phyloP scores from a whole-genome alignment of 2,797 vertebrate species.

The Rhyacichthys aspro region DNA sequence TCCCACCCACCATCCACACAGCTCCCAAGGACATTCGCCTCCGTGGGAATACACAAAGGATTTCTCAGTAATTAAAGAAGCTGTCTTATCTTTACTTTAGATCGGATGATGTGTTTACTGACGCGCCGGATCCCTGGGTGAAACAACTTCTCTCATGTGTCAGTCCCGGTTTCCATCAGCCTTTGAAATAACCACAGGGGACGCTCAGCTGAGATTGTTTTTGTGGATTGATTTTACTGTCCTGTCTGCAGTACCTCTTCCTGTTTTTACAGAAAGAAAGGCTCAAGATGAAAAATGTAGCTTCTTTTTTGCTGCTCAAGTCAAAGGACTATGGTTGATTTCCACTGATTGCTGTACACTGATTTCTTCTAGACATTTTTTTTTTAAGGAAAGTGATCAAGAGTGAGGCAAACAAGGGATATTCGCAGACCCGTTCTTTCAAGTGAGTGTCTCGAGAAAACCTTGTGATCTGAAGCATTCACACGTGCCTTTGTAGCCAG shows the following conservation, averaged over 20 bases:
- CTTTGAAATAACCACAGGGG: slow-evolving; percentile 34
- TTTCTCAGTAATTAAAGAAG: slow-evolving; percentile 50
- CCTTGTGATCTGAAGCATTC: slow-evolving; percentile 56
- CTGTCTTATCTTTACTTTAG: slow-evolving; percentile 34
- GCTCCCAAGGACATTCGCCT: slow-evolving; percentile 41
- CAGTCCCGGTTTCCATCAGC: slow-evolving; percentile 11
- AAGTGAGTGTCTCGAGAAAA: slow-evolving; percentile 57
- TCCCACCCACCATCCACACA: slow-evolving; percentile 36
- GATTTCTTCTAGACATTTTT: not conserved
- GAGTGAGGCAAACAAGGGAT: slow-evolving; percentile 6
- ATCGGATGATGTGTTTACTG: slow-evolving; percentile 31
- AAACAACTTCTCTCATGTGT: slow-evolving; percentile 33
- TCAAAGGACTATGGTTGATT: not conserved
- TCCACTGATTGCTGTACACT: slow-evolving; percentile 1
- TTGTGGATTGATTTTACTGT: slow-evolving; percentile 24
- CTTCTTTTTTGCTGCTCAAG: not conserved
- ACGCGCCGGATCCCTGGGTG: slow-evolving; percentile 20
- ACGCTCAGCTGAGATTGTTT: slow-evolving; percentile 16
- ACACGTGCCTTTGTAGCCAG: slow-evolving; percentile 29
- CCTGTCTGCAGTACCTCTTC: slow-evolving; percentile 17
- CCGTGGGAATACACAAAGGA: slow-evolving; percentile 42
- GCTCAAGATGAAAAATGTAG: not conserved
- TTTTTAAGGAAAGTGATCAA: slow-evolving; percentile 13
- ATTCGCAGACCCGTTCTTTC: slow-evolving; percentile 38
- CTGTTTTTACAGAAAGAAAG: slow-evolving; percentile 4